A percentile compares a stretch with the other conserved stretches of the same genome.
Evolutionary conservation across 2,113 vertebrate species (phyloP).

Genomic region (Alethe diademata): DNA sequence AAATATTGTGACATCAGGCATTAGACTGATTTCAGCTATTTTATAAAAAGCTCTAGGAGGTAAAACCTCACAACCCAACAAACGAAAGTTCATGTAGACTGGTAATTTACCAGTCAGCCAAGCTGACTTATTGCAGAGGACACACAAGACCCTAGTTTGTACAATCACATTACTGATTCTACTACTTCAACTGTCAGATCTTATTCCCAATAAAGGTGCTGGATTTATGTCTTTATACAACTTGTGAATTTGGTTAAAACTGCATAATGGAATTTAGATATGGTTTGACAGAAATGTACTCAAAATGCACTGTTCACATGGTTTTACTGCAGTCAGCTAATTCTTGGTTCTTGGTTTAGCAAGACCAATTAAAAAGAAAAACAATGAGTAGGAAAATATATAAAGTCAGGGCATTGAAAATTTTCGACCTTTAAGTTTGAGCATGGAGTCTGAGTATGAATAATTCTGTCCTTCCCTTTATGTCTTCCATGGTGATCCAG

Average conservation of each 20-base stretch:
- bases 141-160: not conserved
- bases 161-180: not conserved
- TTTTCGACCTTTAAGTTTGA: not conserved
- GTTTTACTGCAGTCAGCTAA: not conserved
- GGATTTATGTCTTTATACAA: not conserved
- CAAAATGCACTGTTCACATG: not conserved
- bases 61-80: not conserved
- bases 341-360: constrained; percentile 36
- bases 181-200: not conserved
- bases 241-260: not conserved
- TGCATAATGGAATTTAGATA: not conserved
- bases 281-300: not conserved
- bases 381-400: not conserved
- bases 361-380: not conserved
- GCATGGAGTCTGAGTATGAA: not conserved
- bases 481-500: not conserved
- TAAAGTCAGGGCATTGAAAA: not conserved
- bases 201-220: not conserved
- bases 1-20: not conserved
- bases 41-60: not conserved
- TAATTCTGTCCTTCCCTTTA: not conserved
- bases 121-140: not conserved
- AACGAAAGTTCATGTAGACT: not conserved
- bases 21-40: not conserved
- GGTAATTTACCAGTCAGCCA: not conserved